Evolutionary conservation across 2,797 vertebrate genomes (phyloP).

Genomic region (Hippoglossus hippoglossus): DNA sequence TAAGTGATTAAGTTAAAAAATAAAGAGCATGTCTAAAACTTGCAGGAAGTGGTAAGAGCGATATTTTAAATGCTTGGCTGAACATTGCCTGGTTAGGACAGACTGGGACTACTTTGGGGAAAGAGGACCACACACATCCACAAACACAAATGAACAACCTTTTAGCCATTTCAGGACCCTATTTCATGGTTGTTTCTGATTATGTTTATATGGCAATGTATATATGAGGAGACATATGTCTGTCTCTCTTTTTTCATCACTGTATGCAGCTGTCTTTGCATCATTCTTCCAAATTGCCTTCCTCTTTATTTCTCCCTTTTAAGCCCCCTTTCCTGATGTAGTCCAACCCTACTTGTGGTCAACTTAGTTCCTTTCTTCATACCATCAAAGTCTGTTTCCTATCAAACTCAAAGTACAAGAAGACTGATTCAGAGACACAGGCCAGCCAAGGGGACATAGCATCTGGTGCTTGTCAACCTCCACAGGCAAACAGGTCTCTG

Average conservation of each 20-base stretch:
- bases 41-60: constrained; percentile 61
- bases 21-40: constrained; percentile 21
- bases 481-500: constrained; percentile 32
- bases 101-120: constrained; percentile 52
- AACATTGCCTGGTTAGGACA: constrained; percentile 56
- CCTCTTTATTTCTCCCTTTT: constrained; percentile 39
- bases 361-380: constrained; percentile 56
- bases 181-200: constrained; percentile 62
- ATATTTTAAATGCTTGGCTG: constrained; percentile 71
- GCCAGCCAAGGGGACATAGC: constrained; percentile 28
- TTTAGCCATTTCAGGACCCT: constrained; percentile 40
- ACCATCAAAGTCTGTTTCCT: constrained; percentile 63
- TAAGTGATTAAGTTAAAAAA: constrained; percentile 7
- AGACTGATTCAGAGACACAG: constrained; percentile 42
- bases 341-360: constrained; percentile 63
- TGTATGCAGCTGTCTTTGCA: constrained; percentile 39
- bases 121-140: constrained; percentile 67
- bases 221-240: constrained; percentile 65
- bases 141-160: constrained; percentile 41
- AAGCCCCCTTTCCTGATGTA: constrained; percentile 35
- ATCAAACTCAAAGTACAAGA: constrained; percentile 46
- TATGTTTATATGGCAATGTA: constrained; percentile 66
- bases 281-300: constrained; percentile 30
- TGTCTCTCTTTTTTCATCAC: constrained; percentile 58
- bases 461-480: constrained; percentile 61